phyloP scores from a whole-genome alignment of 1,140 invertebrate genomes.

The Brachionus rubens region DNA sequence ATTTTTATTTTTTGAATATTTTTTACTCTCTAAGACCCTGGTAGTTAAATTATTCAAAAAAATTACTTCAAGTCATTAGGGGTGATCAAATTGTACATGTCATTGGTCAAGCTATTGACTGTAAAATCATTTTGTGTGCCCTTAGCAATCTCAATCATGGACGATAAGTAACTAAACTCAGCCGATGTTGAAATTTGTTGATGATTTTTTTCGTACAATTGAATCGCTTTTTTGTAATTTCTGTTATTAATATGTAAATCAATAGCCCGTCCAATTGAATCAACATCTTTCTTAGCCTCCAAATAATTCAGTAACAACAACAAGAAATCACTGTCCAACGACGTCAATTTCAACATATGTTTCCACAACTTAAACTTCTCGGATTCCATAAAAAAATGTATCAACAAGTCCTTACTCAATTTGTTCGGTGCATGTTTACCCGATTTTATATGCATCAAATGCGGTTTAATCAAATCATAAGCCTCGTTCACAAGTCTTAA shows the following conservation, averaged over 20 bases:
- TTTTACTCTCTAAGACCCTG: too few species aligned
- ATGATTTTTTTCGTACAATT: conserved; percentile 9
- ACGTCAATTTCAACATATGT: not conserved
- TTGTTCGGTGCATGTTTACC: not conserved
- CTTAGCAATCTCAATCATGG: conserved; percentile 25
- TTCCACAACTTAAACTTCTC: conserved; percentile 18
- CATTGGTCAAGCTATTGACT: not conserved
- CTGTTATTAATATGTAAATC: conserved; percentile 32
- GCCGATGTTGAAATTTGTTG: not conserved
- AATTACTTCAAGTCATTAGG: not conserved
- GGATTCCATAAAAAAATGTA: not conserved
- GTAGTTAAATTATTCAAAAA: not conserved
- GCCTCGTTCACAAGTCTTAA: conserved; percentile 9
- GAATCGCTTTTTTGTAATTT: conserved; percentile 22
- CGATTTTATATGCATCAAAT: not conserved
- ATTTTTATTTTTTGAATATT: too few species aligned
- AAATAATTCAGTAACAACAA: not conserved
- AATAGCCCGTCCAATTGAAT: not conserved
- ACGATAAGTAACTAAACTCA: not conserved
- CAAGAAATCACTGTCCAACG: conserved; percentile 3
- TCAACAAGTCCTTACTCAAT: not conserved
- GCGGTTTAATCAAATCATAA: conserved; percentile 8
- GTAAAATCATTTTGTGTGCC: conserved; percentile 2
- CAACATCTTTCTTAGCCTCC: not conserved
- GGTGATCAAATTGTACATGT: not conserved